These are phyloP conservation scores for Leptinotarsa defecta DNA, from an alignment of 1,140 invertebrate genomes.

Conservation along the genomic window DNA sequence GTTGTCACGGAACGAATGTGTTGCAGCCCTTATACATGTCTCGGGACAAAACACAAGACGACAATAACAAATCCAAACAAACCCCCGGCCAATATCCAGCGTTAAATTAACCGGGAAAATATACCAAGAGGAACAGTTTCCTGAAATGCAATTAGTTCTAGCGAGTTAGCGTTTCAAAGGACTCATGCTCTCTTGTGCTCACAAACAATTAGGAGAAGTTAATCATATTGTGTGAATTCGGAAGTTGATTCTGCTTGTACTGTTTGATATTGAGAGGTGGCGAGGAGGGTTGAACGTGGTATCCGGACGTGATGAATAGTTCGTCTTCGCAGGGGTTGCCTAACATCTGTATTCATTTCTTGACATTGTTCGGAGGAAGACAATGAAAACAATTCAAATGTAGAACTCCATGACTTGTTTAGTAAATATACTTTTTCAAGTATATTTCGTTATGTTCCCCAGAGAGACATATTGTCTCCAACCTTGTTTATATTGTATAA, in stretches of 20 bases:
- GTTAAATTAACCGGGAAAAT: constrained; percentile 23
- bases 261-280: constrained; percentile 8
- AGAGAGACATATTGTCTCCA: too few relatives aligned
- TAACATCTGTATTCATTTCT: too few relatives aligned
- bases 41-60: neutral
- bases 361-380: too few relatives aligned
- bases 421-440: too few relatives aligned
- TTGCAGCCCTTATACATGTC: neutral
- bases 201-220: constrained; percentile 21
- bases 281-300: neutral
- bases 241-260: constrained; percentile 11
- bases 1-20: neutral
- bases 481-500: too few relatives aligned
- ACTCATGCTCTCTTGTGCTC: constrained; percentile 8
- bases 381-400: too few relatives aligned
- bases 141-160: constrained; percentile 14
- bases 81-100: constrained; percentile 10
- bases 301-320: neutral
- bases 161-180: constrained; percentile 13
- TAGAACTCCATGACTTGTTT: too few relatives aligned
- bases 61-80: neutral
- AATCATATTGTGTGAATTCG: constrained; percentile 19
- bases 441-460: too few relatives aligned
- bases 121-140: constrained; percentile 11
- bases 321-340: too few relatives aligned